Percentiles rank a stretch among this genome's conserved stretches.
Conservation (phyloP, 2,888 invertebrate genomes). For the Siphlonurus alternatus region DNA sequence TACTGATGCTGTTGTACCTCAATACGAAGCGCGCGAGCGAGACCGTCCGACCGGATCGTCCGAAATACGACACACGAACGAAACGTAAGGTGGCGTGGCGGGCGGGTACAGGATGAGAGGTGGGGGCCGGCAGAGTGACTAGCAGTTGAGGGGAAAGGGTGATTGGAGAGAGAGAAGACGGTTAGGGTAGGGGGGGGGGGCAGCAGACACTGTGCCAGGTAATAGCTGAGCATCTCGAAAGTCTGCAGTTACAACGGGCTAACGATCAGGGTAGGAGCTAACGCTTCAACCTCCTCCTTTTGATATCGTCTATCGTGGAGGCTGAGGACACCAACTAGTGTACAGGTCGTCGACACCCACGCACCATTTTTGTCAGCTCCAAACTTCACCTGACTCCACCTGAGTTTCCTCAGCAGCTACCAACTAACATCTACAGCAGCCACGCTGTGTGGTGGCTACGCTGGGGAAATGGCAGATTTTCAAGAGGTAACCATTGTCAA, state of each 20-base stretch:
- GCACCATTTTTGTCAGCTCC: not conserved
- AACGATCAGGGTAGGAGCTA: not conserved
- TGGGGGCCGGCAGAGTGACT: not conserved
- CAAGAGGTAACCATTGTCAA: conserved; percentile 12
- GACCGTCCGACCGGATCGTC: too few relatives aligned
- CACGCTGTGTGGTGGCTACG: not conserved
- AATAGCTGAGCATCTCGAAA: not conserved
- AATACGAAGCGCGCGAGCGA: not conserved
- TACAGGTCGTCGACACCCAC: not conserved
- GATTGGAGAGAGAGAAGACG: not conserved
- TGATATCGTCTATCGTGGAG: not conserved
- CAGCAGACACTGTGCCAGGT: not conserved
- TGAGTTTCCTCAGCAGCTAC: too few relatives aligned
- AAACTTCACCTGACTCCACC: not conserved
- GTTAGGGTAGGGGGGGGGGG: not conserved
- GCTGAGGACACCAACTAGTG: not conserved
- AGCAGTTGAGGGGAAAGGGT: not conserved
- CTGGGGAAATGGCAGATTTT: conserved; percentile 14
- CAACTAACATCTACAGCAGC: too few relatives aligned
- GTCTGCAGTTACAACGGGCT: not conserved
- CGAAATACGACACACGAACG: too few relatives aligned
- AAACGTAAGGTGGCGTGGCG: not conserved
- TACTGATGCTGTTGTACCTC: not conserved
- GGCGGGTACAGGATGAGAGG: not conserved
- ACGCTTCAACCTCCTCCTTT: not conserved